Conservation (phyloP, 1,140 invertebrate species). For the Atta texana region DNA sequence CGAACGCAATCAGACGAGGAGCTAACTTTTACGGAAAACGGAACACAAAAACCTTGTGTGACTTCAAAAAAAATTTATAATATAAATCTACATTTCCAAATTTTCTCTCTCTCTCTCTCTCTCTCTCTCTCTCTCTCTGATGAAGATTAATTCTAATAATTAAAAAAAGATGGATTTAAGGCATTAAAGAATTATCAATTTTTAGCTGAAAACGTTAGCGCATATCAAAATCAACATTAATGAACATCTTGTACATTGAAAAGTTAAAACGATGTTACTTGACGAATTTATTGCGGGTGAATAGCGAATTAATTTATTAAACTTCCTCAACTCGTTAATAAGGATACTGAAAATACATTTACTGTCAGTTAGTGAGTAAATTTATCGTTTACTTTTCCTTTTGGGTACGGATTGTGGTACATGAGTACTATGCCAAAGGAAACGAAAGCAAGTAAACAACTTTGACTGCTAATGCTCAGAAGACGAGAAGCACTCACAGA, state of each 20-base stretch:
- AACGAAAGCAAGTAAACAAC: constrained; percentile 45
- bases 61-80: not conserved
- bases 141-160: not conserved
- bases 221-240: not conserved
- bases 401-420: constrained; percentile 2
- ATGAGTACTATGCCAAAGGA: not conserved
- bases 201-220: not conserved
- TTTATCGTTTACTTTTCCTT: not conserved
- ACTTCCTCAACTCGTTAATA: constrained; percentile 9
- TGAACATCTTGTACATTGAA: not conserved
- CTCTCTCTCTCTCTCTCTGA: too few species aligned
- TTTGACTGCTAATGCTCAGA: constrained; percentile 49
- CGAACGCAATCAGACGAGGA: not conserved
- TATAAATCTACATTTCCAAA: not conserved
- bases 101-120: not conserved
- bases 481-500: constrained; percentile 40
- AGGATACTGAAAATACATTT: constrained; percentile 20
- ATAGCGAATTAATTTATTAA: constrained; percentile 20
- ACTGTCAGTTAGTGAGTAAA: not conserved
- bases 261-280: not conserved
- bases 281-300: not conserved
- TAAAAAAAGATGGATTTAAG: not conserved
- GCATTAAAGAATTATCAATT: constrained; percentile 5
- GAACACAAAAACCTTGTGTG: not conserved
- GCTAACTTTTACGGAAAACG: not conserved